These are phyloP conservation scores for Palaemon carinicauda DNA, from an alignment of 1,140 invertebrate genomes.

Conservation along the genomic window DNA sequence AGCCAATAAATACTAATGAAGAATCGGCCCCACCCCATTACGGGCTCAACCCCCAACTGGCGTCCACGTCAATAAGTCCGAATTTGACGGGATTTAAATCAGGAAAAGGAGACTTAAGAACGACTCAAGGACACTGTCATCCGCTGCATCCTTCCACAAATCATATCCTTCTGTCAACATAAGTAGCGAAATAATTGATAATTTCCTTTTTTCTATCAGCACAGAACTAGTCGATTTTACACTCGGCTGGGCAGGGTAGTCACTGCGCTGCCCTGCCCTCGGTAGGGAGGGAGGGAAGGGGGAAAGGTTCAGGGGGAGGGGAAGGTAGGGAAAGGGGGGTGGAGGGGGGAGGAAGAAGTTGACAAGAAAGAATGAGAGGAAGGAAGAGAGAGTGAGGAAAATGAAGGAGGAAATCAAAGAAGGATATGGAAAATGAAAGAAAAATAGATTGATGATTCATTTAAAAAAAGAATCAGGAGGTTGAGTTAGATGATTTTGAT, in stretches of 20 bases:
- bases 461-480: background rate
- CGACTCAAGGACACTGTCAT: background rate
- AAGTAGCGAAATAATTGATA: conserved; percentile 46
- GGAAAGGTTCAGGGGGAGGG: background rate
- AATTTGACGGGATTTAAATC: background rate
- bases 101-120: background rate
- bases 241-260: background rate
- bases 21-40: too few relatives aligned
- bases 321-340: background rate
- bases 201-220: conserved; percentile 48
- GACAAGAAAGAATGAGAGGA: background rate
- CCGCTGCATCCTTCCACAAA: conserved; percentile 30
- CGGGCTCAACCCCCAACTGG: background rate
- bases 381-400: background rate
- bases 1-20: background rate
- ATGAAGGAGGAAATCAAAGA: background rate
- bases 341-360: background rate
- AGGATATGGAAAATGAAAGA: background rate
- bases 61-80: background rate
- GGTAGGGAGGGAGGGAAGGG: background rate
- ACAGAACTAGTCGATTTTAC: conserved; percentile 49
- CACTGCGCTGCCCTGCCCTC: background rate
- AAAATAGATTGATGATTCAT: background rate
- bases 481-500: too few relatives aligned
- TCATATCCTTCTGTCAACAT: conserved; percentile 46